A percentile compares a stretch with the other conserved stretches of the same genome.
These are phyloP conservation scores for Apamea crenata DNA, from an alignment of 2,888 invertebrate genomes.

Conservation along the genomic window DNA sequence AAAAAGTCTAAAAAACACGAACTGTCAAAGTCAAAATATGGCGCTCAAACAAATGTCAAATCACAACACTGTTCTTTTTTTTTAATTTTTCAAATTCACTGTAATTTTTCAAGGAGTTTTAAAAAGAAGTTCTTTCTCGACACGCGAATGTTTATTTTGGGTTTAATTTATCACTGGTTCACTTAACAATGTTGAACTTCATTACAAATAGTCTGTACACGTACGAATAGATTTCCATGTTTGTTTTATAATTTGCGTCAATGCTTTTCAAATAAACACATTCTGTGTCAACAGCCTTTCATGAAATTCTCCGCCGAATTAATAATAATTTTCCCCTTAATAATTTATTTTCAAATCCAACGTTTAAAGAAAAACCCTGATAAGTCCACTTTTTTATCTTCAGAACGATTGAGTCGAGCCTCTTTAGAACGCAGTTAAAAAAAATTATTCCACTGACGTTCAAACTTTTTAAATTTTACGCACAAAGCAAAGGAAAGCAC, in stretches of 20 bases:
- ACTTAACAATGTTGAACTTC: conserved; percentile 73
- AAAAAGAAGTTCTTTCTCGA: conserved; percentile 24
- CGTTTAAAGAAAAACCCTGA: not conserved
- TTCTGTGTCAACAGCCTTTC: conserved; percentile 37
- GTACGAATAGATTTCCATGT: conserved; percentile 87
- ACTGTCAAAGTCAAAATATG: conserved; percentile 58
- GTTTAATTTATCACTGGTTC: conserved; percentile 53
- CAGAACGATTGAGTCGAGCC: conserved; percentile 2
- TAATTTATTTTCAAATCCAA: conserved; percentile 11
- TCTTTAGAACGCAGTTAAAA: conserved; percentile 26
- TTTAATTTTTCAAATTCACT: not conserved
- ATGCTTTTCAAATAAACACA: conserved; percentile 45
- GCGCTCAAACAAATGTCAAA: conserved; percentile 46
- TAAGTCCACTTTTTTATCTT: conserved; percentile 21
- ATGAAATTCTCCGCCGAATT: not conserved
- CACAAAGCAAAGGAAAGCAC: conserved; percentile 30
- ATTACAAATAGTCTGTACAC: conserved; percentile 87
- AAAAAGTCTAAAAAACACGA: conserved; percentile 28
- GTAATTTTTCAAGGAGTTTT: conserved; percentile 26
- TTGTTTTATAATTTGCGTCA: conserved; percentile 64
- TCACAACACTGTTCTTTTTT: conserved; percentile 36
- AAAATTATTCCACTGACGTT: conserved; percentile 18
- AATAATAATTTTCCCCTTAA: conserved; percentile 2
- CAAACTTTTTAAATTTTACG: not conserved
- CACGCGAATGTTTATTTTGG: conserved; percentile 16